Evolutionary conservation across 2,113 vertebrate species (phyloP).

Genomic region (Clupea harengus): DNA sequence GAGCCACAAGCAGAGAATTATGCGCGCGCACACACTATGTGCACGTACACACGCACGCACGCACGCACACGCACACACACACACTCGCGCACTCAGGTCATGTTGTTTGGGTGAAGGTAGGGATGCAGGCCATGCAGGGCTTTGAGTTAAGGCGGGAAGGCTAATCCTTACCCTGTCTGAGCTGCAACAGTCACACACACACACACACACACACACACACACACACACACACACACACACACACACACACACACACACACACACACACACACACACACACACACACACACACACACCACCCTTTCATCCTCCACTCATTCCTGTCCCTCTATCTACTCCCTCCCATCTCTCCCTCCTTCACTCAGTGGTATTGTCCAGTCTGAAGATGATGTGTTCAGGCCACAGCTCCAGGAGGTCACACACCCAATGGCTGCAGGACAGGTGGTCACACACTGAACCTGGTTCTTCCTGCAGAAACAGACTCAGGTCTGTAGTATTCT

Average conservation of each 20-base stretch:
- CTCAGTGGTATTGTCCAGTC: neutral
- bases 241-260: neutral
- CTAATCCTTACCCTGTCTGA: constrained; percentile 43
- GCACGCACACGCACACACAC: neutral
- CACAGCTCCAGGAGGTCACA: neutral
- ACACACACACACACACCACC: neutral
- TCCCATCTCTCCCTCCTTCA: neutral
- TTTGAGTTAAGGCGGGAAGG: constrained; percentile 10
- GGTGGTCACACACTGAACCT: neutral
- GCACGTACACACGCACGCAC: neutral
- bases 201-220: constrained; percentile 20
- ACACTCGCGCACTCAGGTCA: neutral
- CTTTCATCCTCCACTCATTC: no score
- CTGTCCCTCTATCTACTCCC: neutral
- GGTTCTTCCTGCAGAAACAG: neutral
- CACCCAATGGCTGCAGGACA: neutral
- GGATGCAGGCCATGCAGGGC: neutral
- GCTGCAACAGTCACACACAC: neutral
- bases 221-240: constrained; percentile 9
- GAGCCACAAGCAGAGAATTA: neutral
- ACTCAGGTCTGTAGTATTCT: no score
- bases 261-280: constrained; percentile 20
- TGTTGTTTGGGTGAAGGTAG: neutral
- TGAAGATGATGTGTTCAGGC: neutral
- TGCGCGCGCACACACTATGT: no score